Conservation (phyloP, 2,113 vertebrate genomes). For the Hemibagrus wyckioides region DNA sequence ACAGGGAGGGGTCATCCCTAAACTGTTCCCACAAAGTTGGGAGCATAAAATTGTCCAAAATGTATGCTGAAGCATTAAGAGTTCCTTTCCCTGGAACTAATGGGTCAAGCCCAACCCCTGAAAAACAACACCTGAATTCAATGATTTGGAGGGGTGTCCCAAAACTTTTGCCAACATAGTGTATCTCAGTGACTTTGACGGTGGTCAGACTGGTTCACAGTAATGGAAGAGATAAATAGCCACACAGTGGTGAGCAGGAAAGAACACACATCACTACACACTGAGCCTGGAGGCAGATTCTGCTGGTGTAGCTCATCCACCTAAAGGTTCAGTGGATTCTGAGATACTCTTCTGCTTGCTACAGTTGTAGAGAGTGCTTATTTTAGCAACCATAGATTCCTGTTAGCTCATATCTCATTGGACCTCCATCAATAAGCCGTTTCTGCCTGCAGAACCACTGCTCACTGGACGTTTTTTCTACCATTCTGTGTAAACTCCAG, state of each 20-base stretch:
- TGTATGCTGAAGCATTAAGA: too few species aligned
- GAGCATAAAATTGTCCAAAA: too few species aligned
- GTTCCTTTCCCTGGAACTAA: too few species aligned
- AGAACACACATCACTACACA: neutral
- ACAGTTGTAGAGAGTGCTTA: neutral
- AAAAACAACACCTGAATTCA: too few species aligned
- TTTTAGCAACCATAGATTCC: neutral
- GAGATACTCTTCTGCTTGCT: neutral
- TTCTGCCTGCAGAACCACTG: too few species aligned
- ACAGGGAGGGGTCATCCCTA: too few species aligned
- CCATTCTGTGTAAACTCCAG: too few species aligned
- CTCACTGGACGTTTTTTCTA: too few species aligned
- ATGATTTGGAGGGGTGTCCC: fast-evolving
- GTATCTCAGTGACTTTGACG: neutral
- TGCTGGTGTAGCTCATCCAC: neutral
- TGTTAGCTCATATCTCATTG: neutral
- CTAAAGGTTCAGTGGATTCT: neutral
- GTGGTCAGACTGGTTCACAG: neutral
- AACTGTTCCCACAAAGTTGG: too few species aligned
- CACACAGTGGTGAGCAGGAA: neutral
- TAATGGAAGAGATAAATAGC: neutral
- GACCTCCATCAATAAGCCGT: too few species aligned
- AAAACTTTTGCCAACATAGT: too few species aligned
- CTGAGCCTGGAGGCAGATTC: neutral
- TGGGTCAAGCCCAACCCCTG: too few species aligned